phyloP scores from a whole-genome alignment of 2,797 vertebrate genomes.

The Cossypha dichroa region DNA sequence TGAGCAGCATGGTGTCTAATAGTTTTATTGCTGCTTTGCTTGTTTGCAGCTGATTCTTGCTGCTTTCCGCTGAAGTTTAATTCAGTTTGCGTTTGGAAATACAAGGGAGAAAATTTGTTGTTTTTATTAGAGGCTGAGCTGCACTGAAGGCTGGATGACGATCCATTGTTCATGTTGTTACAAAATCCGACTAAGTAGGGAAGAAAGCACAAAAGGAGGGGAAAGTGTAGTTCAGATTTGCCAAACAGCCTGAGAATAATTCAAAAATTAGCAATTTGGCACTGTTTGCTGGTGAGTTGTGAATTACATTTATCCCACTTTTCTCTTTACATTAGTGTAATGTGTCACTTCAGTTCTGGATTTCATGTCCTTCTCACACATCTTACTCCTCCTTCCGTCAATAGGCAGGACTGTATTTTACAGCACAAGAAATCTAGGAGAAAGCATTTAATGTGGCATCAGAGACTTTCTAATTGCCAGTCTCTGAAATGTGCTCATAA shows the following conservation, averaged over 20 bases:
- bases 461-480: neutral
- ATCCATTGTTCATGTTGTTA: neutral
- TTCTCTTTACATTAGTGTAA: slow-evolving; percentile 18
- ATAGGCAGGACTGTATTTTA: neutral
- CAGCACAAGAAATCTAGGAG: neutral
- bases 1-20: neutral
- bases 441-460: neutral
- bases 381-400: neutral
- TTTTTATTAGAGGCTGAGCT: slow-evolving; percentile 36
- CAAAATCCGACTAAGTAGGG: neutral
- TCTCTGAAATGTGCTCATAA: slow-evolving; percentile 6
- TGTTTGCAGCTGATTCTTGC: slow-evolving; percentile 9
- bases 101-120: slow-evolving; percentile 46
- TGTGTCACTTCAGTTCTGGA: neutral
- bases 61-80: slow-evolving; percentile 2
- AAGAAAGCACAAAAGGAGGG: slow-evolving; percentile 17
- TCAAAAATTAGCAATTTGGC: slow-evolving; percentile 45
- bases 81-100: slow-evolving; percentile 19
- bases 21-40: slow-evolving; percentile 21
- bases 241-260: slow-evolving; percentile 32
- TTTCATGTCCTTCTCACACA: neutral
- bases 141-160: neutral
- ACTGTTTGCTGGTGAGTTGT: neutral
- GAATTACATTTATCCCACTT: slow-evolving; percentile 46
- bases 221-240: slow-evolving; percentile 47